phyloP scores from a whole-genome alignment of 53 echinoderm and acorn worm species.

The Echinometra lucunter region DNA sequence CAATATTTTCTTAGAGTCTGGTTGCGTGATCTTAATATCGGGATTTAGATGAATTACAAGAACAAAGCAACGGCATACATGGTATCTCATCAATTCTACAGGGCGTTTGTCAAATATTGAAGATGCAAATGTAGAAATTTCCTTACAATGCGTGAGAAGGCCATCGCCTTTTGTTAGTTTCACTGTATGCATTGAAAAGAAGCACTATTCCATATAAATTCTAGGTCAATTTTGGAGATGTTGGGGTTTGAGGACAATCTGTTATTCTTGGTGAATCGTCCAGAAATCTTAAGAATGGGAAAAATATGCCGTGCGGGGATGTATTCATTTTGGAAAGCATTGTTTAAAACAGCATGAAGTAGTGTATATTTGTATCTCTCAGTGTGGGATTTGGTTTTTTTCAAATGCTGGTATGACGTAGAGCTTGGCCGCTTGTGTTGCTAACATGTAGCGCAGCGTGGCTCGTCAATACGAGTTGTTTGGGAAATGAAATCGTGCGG shows the following conservation, averaged over 20 bases:
- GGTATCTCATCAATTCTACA: not conserved
- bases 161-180: not conserved
- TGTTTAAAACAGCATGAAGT: not conserved
- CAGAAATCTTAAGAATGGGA: not conserved
- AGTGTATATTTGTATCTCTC: not conserved
- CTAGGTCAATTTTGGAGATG: not conserved
- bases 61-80: not conserved
- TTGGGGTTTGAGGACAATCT: not conserved
- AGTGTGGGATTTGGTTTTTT: not conserved
- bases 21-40: not conserved
- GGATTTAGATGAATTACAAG: not conserved
- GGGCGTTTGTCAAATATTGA: not conserved
- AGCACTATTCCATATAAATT: not conserved
- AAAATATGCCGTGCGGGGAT: not conserved
- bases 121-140: not conserved
- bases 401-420: not conserved
- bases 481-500: not conserved
- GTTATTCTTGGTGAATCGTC: conserved; percentile 6
- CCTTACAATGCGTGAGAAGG: not conserved
- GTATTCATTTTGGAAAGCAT: not conserved
- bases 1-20: not conserved
- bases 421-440: not conserved
- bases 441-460: not conserved
- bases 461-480: not conserved
- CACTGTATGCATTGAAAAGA: not conserved